phyloP scores from a whole-genome alignment of 2,113 vertebrate genomes.

The Odocoileus virginianus region DNA sequence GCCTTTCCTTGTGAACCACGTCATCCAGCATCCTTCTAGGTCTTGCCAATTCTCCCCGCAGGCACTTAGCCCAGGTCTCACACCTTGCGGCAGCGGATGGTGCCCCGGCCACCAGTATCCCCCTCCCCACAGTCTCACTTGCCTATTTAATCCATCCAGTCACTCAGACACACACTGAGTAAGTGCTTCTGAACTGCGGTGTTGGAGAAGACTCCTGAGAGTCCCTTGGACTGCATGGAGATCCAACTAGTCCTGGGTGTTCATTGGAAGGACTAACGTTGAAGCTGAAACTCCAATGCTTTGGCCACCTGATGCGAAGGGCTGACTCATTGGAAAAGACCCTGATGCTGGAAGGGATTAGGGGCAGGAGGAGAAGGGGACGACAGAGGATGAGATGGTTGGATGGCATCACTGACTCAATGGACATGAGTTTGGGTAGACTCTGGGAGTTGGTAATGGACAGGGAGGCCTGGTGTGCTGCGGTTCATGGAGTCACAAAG shows the following conservation, averaged over 20 bases:
- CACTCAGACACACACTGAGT: not conserved
- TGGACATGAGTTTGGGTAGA: not conserved
- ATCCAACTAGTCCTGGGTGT: not conserved
- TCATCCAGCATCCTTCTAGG: not conserved
- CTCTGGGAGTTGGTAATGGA: not conserved
- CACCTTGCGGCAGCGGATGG: accelerated
- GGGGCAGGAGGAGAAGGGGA: not conserved
- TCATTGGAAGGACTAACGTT: not conserved
- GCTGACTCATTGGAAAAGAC: not conserved
- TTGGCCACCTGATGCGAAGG: not conserved
- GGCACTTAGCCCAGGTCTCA: not conserved
- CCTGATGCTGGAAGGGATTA: not conserved
- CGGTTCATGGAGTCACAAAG: accelerated
- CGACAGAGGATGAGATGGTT: not conserved
- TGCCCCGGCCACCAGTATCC: not conserved
- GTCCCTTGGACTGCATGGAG: not conserved
- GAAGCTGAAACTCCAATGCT: not conserved
- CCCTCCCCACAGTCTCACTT: not conserved
- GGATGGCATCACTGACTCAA: not conserved
- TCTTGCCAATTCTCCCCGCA: not conserved
- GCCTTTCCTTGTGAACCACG: too few species aligned
- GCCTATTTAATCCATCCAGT: not conserved
- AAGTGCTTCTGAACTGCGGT: not conserved
- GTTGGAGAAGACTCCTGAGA: not conserved
- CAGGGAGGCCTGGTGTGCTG: not conserved